A percentile compares a stretch with the other conserved stretches of the same genome.
These are phyloP conservation scores for Brenthis ino DNA, from an alignment of 2,888 invertebrate species.

Conservation along the genomic window DNA sequence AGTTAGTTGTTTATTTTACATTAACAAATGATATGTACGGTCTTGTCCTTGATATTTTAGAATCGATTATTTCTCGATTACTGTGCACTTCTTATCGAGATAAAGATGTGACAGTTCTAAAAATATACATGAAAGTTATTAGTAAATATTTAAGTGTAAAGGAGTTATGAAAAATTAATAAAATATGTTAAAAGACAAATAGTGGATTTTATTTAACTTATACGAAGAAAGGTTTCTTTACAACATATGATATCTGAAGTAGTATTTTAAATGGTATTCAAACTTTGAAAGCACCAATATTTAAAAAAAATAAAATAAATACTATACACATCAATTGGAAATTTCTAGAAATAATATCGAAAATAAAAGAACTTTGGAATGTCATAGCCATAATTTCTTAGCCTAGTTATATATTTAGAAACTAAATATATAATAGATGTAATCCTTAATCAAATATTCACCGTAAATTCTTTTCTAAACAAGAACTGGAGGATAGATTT, in stretches of 20 bases:
- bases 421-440: slow-evolving; percentile 65
- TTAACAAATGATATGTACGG: slow-evolving; percentile 28
- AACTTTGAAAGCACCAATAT: slow-evolving; percentile 15
- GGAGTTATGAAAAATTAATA: slow-evolving; percentile 1
- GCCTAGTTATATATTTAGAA: slow-evolving; percentile 70
- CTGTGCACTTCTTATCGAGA: slow-evolving; percentile 59
- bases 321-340: slow-evolving; percentile 3
- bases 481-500: no score
- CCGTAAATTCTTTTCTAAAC: no score
- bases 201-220: neutral
- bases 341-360: slow-evolving; percentile 7
- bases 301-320: neutral
- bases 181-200: neutral
- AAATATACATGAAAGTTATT: slow-evolving; percentile 18
- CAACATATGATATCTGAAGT: no score
- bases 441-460: slow-evolving; percentile 4
- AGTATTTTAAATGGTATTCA: neutral
- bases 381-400: slow-evolving; percentile 69
- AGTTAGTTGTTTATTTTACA: neutral
- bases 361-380: slow-evolving; percentile 61
- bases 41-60: slow-evolving; percentile 26
- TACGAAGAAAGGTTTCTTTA: no score
- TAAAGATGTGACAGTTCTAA: slow-evolving; percentile 66
- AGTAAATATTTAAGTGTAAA: neutral
- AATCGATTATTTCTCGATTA: slow-evolving; percentile 37